A percentile compares a stretch with the other conserved stretches of the same genome.
These are phyloP conservation scores for Spea multiplicata DNA, from an alignment of 2,113 vertebrate genomes.

Conservation along the genomic window DNA sequence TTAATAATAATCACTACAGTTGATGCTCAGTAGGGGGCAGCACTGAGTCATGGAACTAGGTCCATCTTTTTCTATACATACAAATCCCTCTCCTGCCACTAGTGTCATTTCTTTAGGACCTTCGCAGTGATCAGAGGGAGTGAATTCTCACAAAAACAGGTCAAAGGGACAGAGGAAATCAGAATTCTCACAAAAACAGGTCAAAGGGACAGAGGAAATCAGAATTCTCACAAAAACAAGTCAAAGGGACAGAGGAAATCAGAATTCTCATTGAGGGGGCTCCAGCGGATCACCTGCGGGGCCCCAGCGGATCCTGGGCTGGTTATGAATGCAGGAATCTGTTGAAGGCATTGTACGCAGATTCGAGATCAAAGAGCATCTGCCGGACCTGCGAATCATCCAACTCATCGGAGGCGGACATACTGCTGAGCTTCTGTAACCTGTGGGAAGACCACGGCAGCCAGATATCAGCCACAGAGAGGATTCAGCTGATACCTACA, in stretches of 20 bases:
- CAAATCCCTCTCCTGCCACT: neutral
- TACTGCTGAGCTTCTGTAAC: conserved; percentile 86
- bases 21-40: too few species aligned
- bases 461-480: neutral
- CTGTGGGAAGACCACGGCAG: conserved; percentile 56
- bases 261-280: neutral
- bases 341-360: conserved; percentile 93
- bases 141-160: neutral
- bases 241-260: too few species aligned
- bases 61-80: too few species aligned
- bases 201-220: too few species aligned
- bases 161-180: neutral
- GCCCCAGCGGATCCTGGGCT: neutral
- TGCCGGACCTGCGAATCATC: conserved; percentile 93
- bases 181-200: too few species aligned
- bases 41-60: too few species aligned
- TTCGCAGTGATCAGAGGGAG: neutral
- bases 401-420: too few species aligned
- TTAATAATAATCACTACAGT: too few species aligned
- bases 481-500: neutral
- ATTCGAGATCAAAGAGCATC: conserved; percentile 93
- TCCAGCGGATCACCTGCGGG: neutral
- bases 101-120: neutral
- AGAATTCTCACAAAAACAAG: too few species aligned
- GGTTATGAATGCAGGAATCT: conserved; percentile 82